phyloP scores from a whole-genome alignment of 1,140 invertebrate species.

The Drosophila cardini region DNA sequence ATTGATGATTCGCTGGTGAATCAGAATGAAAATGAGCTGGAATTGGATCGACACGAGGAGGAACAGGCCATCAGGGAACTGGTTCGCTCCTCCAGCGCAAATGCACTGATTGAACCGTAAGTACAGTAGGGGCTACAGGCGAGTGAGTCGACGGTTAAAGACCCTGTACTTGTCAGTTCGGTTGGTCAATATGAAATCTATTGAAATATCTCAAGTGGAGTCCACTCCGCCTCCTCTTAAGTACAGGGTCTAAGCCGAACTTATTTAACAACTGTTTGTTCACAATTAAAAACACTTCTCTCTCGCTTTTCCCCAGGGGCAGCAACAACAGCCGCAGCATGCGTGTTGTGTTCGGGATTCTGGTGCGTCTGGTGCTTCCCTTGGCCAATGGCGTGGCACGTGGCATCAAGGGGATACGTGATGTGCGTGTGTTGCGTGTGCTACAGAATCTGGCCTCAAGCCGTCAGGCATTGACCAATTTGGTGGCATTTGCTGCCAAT shows the following conservation, averaged over 20 bases:
- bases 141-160: no score
- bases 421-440: constrained; percentile 68
- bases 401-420: constrained; percentile 76
- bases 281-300: neutral
- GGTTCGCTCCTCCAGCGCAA: constrained; percentile 60
- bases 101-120: constrained; percentile 64
- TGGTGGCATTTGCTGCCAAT: constrained; percentile 85
- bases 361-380: constrained; percentile 76
- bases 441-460: constrained; percentile 75
- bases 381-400: constrained; percentile 76
- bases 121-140: no score
- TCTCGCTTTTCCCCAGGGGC: constrained; percentile 23
- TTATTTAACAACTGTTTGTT: no score
- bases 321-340: constrained; percentile 72
- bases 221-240: no score
- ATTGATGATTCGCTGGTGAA: neutral
- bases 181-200: no score
- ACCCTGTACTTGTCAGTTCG: neutral
- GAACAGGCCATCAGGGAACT: constrained; percentile 73
- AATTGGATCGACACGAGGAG: constrained; percentile 75
- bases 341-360: constrained; percentile 77
- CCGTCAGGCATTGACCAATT: constrained; percentile 84
- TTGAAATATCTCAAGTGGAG: no score
- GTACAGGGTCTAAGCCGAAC: no score
- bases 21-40: constrained; percentile 59